Evolutionary conservation across 2,888 invertebrate genomes (phyloP), one percentile per base, ranked within the genome.

Genomic region (Microctonus brassicae): DNA sequence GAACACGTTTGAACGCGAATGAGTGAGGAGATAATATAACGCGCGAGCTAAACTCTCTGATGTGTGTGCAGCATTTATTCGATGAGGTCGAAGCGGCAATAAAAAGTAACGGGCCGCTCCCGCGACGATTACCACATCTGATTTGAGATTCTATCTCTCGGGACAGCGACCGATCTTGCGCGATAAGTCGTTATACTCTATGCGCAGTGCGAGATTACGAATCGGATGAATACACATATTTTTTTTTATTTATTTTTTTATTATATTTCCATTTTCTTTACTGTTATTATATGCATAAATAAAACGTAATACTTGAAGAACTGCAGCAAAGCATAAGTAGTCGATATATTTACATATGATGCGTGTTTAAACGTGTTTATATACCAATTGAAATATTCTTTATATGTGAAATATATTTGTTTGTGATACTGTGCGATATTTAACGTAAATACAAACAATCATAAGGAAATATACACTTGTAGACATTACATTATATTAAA

Each of bases 81-180:
- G 74, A 76, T 75, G 75, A 77, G 75, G 75, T 76, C 73, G 75
- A 74, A 73, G 72, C 66, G 72, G 75, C 72, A 76, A 75, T 79
- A 76, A 79, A 78, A 79, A 76, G 75, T 78, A 79, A 78, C 77
- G 77, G 77, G 76, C 75, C 77, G 75, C 76, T 77, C 77, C 76
- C 73, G 72, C 75, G 75, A 74, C 76, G 77, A 78, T 78, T 78
- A 77, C 78, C 77, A 77, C 75, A 78, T 78, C 74, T 78, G 76
- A 79, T 79, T 79, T 76, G 72, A 79, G 77, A 77, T 76, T 77
- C 73, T 73, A 72, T 75, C 65, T 70, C 72, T 68, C 73, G 69
- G 60, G 72, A 65, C 70, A 71, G 61, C 33, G 36, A 55, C 55
- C 39, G 74, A 70, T 69, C 57, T 34, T 22, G 61, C 57, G 66